These are phyloP conservation scores for Phlogophora meticulosa DNA, from an alignment of 2,888 invertebrate genomes.

Conservation along the genomic window DNA sequence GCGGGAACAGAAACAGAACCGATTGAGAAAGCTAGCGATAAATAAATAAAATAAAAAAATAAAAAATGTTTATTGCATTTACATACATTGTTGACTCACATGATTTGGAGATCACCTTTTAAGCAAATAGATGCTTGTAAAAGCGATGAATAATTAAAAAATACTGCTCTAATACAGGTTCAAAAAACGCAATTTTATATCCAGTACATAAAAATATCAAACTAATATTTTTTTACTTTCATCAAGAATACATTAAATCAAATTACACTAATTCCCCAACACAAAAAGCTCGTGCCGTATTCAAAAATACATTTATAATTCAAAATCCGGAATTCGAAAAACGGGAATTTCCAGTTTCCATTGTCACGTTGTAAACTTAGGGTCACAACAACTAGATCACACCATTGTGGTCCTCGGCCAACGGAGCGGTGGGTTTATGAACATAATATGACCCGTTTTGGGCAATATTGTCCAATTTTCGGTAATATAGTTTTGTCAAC, in stretches of 20 bases:
- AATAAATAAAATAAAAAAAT: too few species aligned
- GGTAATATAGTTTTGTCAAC: slow-evolving; percentile 91
- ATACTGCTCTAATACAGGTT: too few species aligned
- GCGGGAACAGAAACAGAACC: too few species aligned
- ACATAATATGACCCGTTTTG: slow-evolving; percentile 83
- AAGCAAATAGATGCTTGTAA: too few species aligned
- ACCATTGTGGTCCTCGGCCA: slow-evolving; percentile 76
- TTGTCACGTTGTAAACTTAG: slow-evolving; percentile 81
- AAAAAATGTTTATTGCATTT: too few species aligned
- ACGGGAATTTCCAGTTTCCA: slow-evolving; percentile 85
- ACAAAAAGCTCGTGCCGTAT: slow-evolving; percentile 59
- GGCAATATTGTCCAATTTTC: slow-evolving; percentile 90
- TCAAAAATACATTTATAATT: slow-evolving; percentile 57
- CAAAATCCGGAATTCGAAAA: slow-evolving; percentile 68
- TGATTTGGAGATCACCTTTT: too few species aligned
- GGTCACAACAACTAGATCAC: slow-evolving; percentile 88
- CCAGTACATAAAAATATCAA: neutral
- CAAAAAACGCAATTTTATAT: too few species aligned
- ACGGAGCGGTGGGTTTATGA: slow-evolving; percentile 83
- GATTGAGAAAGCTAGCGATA: too few species aligned
- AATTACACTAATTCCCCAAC: slow-evolving; percentile 55
- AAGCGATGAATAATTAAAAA: too few species aligned
- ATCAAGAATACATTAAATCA: slow-evolving; percentile 55
- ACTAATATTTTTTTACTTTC: neutral
- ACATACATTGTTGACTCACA: too few species aligned